phyloP scores from a whole-genome alignment of 1,140 invertebrate genomes.

The Lineus longissimus region DNA sequence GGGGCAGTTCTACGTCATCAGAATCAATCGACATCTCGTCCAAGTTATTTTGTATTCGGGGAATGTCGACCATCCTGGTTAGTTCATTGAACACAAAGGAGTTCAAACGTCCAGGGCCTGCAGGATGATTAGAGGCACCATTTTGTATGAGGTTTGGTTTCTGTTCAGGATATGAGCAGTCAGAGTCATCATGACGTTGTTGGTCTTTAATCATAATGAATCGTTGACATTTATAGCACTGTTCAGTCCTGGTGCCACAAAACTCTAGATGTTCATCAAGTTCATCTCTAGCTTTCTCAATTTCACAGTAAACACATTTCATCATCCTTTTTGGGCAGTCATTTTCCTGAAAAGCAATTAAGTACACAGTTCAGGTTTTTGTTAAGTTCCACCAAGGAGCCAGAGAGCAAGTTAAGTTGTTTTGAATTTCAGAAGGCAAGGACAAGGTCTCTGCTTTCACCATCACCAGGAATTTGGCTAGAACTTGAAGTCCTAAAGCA shows the following conservation, averaged over 20 bases:
- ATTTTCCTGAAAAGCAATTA: constrained; percentile 34
- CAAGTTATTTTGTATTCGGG: neutral
- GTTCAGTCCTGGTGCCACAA: constrained; percentile 66
- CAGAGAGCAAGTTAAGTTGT: constrained; percentile 8
- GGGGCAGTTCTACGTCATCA: too few relatives aligned
- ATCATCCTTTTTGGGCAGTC: constrained; percentile 46
- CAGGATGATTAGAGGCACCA: neutral
- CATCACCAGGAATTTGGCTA: too few relatives aligned
- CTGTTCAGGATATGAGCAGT: constrained; percentile 45
- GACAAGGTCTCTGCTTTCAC: too few relatives aligned
- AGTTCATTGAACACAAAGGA: constrained; percentile 24
- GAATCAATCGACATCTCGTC: too few relatives aligned
- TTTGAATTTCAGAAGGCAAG: constrained; percentile 7
- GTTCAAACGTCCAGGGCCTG: neutral
- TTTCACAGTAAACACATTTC: constrained; percentile 61
- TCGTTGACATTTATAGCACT: constrained; percentile 62
- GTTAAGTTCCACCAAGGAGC: too few relatives aligned
- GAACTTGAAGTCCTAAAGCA: too few relatives aligned
- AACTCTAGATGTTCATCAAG: constrained; percentile 62
- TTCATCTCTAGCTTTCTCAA: constrained; percentile 61
- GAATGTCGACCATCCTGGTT: constrained; percentile 15
- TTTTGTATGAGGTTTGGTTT: constrained; percentile 23
- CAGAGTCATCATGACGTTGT: constrained; percentile 61
- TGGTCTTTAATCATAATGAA: constrained; percentile 67
- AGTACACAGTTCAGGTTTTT: too few relatives aligned